Evolutionary conservation across 2,888 invertebrate genomes (phyloP), one percentile per base, ranked within the genome.

Genomic region (Temnothorax unifasciatus): DNA sequence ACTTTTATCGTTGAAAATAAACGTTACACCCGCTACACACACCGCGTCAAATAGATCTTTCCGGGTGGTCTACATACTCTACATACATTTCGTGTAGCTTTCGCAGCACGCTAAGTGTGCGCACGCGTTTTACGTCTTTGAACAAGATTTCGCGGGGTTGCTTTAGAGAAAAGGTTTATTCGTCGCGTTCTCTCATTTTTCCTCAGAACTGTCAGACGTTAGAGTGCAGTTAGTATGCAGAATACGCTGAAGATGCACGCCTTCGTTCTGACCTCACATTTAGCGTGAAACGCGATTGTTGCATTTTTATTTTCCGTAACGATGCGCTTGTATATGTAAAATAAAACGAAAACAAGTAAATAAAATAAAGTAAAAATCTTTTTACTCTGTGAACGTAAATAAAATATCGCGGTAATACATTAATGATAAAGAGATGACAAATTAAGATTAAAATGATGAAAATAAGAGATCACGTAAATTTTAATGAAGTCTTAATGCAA

Each of bases 141-240:
- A 77, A 69, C 68, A 34, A 71, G 59, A 79, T 71, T 79, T 71
- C 47, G 41, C 75, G 21, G 34, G 54, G n/a, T 25, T 44, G 44
- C 57, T 34, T 71, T 47, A 9, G 15, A 71, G n/a, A 57, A 77
- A 79, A 21, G 21, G 2, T 59, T 79, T 47, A 29, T 9, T 59
- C 71, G 13, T 79, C 38, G 47, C 13, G 13, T 18, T 77, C 21
- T 44, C 47, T 79, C 73, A 59, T 18, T 71, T 71, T 79, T 47
- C 47, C 47, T 59, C 34, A 34, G 21, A 8, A 68, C n/a, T 15
- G 15, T 29, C 13, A 41, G 44, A 71, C 2, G 21, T 54, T 77
- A 68, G 44, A 69, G 18, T 3, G 29, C 29, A 29, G 29, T 29
- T 29, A 29, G 29, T 69, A 79, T 71, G 34, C 18, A 71, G 44